Base-by-base conservation (phyloP, 2,797 vertebrate species). In the Rousettus madagascariensis region DNA sequence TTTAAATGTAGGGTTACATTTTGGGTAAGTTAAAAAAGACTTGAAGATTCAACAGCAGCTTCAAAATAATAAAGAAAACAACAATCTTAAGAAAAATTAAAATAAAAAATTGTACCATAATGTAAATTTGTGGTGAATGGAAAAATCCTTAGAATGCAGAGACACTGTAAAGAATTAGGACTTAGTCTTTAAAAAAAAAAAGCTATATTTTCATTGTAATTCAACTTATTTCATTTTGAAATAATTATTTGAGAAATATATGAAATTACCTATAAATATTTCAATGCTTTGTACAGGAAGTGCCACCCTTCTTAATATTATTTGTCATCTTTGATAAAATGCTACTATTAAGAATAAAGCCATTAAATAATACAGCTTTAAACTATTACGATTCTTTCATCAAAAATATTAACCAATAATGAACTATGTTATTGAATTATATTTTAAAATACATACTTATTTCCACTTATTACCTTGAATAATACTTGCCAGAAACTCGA, bases 181-280 rank as follows among this genome's bases (percentile, higher is more conserved):
- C 38, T 95, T 74, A 30, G 3, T 41, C 43, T 89, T 57, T 43
- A 10, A 43, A 43, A 63, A 83, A 55, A 90, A 80, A 49, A 49
- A 49, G 15, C 6, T 61, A 12, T 86, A 30, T 65, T 95, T 95
- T 69, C 74, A 89, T 79, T 79, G 1, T 26, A 80, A 49, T 87
- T 93, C n/a, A 51, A 6, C 69, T 69, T 84, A 82, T 96, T 61
- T 93, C 36, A 59, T 92, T 66, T 96, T 87, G 77, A 91, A 93
- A 78, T 95, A 69, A 53, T 87, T 84, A 28, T 57, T 94, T 66
- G 84, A 53, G 30, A 78, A 72, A 15, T 36, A 20, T 66, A 53
- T 86, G 17, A 90, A 91, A 65, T 86, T 94, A 57, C 53, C 38
- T 83, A 11, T 79, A 92, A 92, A 38, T 92, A 86, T 79, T 71